Evolutionary conservation across 2,797 vertebrate species (phyloP).

Genomic region (Rhodeus uyekii): DNA sequence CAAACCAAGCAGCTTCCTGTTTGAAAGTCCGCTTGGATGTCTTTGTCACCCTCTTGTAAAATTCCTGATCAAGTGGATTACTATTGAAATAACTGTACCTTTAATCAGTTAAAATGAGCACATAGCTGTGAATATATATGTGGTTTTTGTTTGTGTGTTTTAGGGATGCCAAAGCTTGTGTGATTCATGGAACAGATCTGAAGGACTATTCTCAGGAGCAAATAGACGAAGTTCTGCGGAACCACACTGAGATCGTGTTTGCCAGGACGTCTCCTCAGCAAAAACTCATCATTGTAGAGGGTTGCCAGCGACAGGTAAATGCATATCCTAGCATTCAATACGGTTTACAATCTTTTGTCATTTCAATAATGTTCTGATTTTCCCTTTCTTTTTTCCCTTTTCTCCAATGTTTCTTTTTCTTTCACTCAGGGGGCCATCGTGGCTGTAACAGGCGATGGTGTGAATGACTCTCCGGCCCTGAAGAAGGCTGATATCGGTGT

Average conservation of each 20-base stretch:
- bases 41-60: neutral
- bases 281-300: conserved; percentile 93
- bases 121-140: neutral
- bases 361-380: neutral
- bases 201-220: conserved; percentile 88
- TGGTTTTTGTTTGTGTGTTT: conserved; percentile 41
- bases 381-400: neutral
- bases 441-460: conserved; percentile 92
- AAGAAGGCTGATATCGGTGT: conserved; percentile 94
- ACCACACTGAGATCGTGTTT: conserved; percentile 94
- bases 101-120: no score
- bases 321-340: neutral
- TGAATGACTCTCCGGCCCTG: conserved; percentile 92
- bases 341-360: neutral
- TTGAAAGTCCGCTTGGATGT: no score
- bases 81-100: neutral
- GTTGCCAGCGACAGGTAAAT: conserved; percentile 88
- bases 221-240: conserved; percentile 90
- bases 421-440: conserved; percentile 86
- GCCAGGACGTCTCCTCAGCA: conserved; percentile 92
- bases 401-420: neutral
- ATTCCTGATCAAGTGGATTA: neutral
- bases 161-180: conserved; percentile 93
- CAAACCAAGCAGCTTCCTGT: neutral
- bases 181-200: conserved; percentile 90